Evolutionary conservation across 2,888 invertebrate species (phyloP), one percentile per base, ranked within the genome.

Genomic region (Lissocephala sabroskyi): DNA sequence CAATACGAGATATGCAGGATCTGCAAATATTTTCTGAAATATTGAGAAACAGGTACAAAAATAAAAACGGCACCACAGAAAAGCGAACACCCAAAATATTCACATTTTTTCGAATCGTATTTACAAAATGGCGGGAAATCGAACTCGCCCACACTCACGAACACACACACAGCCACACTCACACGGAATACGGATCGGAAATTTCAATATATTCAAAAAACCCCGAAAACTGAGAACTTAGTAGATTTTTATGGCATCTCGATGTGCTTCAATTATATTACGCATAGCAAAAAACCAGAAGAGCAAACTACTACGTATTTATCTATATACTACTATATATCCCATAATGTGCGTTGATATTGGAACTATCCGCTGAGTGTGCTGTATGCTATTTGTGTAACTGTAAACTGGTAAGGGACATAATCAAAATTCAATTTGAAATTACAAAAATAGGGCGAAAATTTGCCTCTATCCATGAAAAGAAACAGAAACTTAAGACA

Each of bases 241-340:
- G 62, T 71, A 73, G 76, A 62, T 71, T 71, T 78, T 75, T 59
- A 70, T 55, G 61, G 75, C 51, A 56, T 73, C 78, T 73, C 51
- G 75, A 64, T 73, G 71, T 73, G 76, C 71, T 73, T 73, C 46
- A 55, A 59, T 26, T 44, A 49, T 23, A 46, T 28, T 47, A 45
- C 32, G 56, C 52, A 58, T 52, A 35, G 47, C 40, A 52, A 57
- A 52, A n/a, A n/a, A n/a, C n/a, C n/a, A n/a, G n/a, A n/a, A n/a
- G n/a, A n/a, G n/a, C n/a, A n/a, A n/a, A n/a, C 41, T 29, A 50
- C 40, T 23, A 51, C 13, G 11, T n/a, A n/a, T n/a, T n/a, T n/a
- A n/a, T n/a, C n/a, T n/a, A n/a, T 45, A 52, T 52, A 48, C 45
- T 41, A 41, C 45, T 33, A 41, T 41, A 44, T 35, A 50, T 41